Evolutionary conservation across 37 sponge, comb jelly and placozoan genomes (phyloP).

Genomic region (Oopsacas minuta): DNA sequence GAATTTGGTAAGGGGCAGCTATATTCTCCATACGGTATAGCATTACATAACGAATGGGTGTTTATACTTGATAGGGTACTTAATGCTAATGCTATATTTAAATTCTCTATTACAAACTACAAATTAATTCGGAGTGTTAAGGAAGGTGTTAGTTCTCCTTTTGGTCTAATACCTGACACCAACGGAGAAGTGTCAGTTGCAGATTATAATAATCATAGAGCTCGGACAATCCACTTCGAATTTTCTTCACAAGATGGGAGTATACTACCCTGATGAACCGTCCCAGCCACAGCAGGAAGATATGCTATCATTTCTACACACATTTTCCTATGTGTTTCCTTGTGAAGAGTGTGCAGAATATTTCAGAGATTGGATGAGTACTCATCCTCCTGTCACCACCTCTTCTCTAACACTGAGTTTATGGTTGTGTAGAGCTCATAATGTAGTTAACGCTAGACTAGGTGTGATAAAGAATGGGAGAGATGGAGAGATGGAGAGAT

Average conservation of each 20-base stretch:
- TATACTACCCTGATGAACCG: slow-evolving; percentile 77
- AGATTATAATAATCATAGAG: too few relatives aligned
- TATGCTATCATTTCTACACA: slow-evolving; percentile 51
- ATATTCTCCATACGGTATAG: too few relatives aligned
- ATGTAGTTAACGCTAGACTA: slow-evolving; percentile 76
- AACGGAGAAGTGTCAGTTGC: too few relatives aligned
- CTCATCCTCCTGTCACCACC: slow-evolving; percentile 46
- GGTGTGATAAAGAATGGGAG: slow-evolving; percentile 75
- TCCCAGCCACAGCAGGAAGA: slow-evolving; percentile 40
- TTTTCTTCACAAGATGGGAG: slow-evolving; percentile 91
- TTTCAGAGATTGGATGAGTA: slow-evolving; percentile 47
- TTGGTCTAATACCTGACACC: too few relatives aligned
- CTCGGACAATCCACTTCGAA: slow-evolving; percentile 81
- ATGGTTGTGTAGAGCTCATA: slow-evolving; percentile 93
- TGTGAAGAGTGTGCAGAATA: slow-evolving; percentile 89
- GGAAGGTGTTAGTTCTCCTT: too few relatives aligned
- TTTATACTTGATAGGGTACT: too few relatives aligned
- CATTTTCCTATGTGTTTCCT: slow-evolving; percentile 68
- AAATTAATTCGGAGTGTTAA: too few relatives aligned
- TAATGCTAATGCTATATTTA: too few relatives aligned
- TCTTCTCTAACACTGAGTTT: slow-evolving; percentile 31
- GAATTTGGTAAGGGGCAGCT: too few relatives aligned
- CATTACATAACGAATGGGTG: too few relatives aligned
- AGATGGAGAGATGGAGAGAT: slow-evolving; percentile 59
- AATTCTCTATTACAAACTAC: too few relatives aligned